Evolutionary conservation across 2,888 invertebrate genomes (phyloP), one percentile per base, ranked within the genome.

Genomic region (Pseudolycoriella hygida): DNA sequence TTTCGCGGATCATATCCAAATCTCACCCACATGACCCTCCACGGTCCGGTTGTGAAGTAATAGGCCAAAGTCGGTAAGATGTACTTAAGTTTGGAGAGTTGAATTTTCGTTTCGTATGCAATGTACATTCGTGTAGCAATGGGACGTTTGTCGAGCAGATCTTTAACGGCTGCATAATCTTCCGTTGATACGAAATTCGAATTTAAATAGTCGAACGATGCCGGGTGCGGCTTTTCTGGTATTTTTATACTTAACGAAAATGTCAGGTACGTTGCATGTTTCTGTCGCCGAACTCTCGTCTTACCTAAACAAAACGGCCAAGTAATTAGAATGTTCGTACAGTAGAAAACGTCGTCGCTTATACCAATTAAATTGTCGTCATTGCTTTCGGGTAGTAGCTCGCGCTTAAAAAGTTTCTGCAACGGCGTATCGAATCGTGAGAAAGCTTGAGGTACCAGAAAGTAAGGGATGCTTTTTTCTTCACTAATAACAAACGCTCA

Each of bases 1-100:
- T 76, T 79, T 19, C 88, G 71, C 0, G 97, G 96, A 67, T 98
- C 93, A 58, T 88, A 96, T 0, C 94, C 94, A 56, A 81, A 80
- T 53, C 72, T 76, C 1, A 89, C 80, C 87, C 96, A 98, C 59
- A 87, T 73, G 44, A 80, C 75, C 51, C 92, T 72, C 92, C 94
- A 98, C 0, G 94, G 97, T 0, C 98, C 97, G 49, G 77, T 82
- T 45, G 74, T 71, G 62, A 84, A 87, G 59, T 89, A 88, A 60
- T 87, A 85, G 0, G 89, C 87, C 3, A 88, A 66, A 19, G 80
- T 75, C 0, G 96, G 92, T 47, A 94, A 68, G 12, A 93, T 70
- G 46, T 76, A 71, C 62, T 84, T 90, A 0, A 89, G 56, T 44
- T 77, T 74, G 12, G 74, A 73, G 2, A 62, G 56, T 1, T 71